A percentile compares a stretch with the other conserved stretches of the same genome.
Conservation (phyloP, 2,888 invertebrate species). For the Strigamia crassipes region DNA sequence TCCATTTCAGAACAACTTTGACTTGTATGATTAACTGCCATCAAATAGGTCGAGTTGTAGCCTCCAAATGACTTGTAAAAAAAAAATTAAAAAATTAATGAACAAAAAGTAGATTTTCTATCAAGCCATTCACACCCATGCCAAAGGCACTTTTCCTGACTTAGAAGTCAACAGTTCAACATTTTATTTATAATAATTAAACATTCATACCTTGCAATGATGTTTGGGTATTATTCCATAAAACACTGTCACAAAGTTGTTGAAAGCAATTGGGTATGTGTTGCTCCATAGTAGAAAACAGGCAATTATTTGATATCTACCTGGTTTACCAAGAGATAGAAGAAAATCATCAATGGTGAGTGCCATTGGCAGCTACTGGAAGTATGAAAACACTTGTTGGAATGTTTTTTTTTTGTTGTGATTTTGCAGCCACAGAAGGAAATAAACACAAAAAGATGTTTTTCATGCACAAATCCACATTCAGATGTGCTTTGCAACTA, state of each 20-base stretch:
- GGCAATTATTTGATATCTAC: slow-evolving; percentile 45
- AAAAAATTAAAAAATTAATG: background rate
- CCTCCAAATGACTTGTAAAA: background rate
- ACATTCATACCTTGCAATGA: slow-evolving; percentile 44
- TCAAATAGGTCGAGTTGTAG: background rate
- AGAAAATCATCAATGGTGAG: slow-evolving; percentile 22
- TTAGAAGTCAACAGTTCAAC: background rate
- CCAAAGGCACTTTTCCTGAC: background rate
- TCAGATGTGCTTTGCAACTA: too few relatives aligned
- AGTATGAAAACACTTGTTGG: too few relatives aligned
- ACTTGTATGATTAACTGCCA: background rate
- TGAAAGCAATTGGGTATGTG: slow-evolving; percentile 41
- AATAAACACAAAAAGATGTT: too few relatives aligned
- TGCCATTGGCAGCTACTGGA: background rate
- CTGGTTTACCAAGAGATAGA: slow-evolving; percentile 43
- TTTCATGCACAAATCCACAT: too few relatives aligned
- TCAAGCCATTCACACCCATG: too few relatives aligned
- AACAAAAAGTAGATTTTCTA: background rate
- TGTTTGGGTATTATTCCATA: slow-evolving; percentile 43
- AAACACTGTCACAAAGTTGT: slow-evolving; percentile 35
- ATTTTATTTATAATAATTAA: too few relatives aligned
- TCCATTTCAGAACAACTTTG: background rate
- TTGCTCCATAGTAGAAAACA: slow-evolving; percentile 38
- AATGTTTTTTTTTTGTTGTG: too few relatives aligned
- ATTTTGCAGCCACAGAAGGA: too few relatives aligned